Evolutionary conservation across 2,797 vertebrate species (phyloP), one percentile per base, ranked within the genome.

Genomic region (Aldrovandia affinis): DNA sequence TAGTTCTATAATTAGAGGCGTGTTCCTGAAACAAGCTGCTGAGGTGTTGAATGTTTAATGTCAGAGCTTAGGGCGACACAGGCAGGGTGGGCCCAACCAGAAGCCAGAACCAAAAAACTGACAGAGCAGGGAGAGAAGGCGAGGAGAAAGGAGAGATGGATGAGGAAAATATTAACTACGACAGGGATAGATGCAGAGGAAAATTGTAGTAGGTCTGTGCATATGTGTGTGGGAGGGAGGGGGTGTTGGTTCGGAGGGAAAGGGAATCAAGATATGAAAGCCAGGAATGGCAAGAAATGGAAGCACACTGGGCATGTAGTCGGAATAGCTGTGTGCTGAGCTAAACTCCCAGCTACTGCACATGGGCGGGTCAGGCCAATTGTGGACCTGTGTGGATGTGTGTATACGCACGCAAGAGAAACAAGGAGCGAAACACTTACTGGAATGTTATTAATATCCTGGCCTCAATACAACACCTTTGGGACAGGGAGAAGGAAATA

Each of bases 31-130:
- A 87, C 79, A 79, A 44, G 86, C 89, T 91, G 90, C 89, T 87
- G 88, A 88, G 91, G 83, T 92, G 90, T 75, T 93, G 88, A 93
- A 94, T 93, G 91, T 94, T 94, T 94, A 92, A 94, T 94, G 90
- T 84, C 78, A 59, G 83, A 55, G 52, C 88, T 85, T 84, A 86
- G 85, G 89, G 86, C 65, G 30, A 86, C 84, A 86, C 85, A 22
- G 18, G 73, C 73, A 47, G 39, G 33, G 22, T 14, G 22, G 73
- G 73, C 73, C 73, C 20, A n/a, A 22, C 73, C 73, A 44, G 25
- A 77, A 42, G 39, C 73, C 39, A 47, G 18, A 77, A n/a, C 20
- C 39, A 75, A 70, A 70, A 39, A n/a, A 36, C 3, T 3, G 28
- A 73, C 14, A 20, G 36, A 39, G 14, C 15, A 73, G 36, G 36